These are phyloP conservation scores for Sanderia malayensis DNA, from an alignment of 30 jellyfish, hydroid and myxozoan genomes.

Conservation along the genomic window DNA sequence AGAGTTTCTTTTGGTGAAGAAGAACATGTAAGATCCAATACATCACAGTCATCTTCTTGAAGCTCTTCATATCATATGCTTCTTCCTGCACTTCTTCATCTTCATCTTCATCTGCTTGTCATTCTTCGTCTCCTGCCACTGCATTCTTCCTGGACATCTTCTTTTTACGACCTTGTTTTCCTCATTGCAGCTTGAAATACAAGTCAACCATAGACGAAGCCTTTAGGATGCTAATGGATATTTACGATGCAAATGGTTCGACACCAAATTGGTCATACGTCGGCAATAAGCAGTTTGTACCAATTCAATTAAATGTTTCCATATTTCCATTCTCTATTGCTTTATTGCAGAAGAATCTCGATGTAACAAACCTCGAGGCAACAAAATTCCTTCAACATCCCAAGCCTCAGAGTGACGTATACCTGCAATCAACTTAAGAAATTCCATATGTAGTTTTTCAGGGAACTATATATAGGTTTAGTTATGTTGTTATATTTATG, in stretches of 20 bases:
- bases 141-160: background rate
- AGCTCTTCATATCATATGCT: background rate
- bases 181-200: conserved; percentile 21
- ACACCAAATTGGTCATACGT: conserved; percentile 80
- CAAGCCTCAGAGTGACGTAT: no score
- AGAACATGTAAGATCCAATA: conserved; percentile 39
- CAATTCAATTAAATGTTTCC: background rate
- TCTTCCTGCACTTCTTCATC: background rate
- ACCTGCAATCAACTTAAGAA: no score
- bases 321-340: conserved; percentile 1
- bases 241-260: conserved; percentile 70
- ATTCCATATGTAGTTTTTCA: no score
- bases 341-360: no score
- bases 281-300: conserved; percentile 75
- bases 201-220: conserved; percentile 46
- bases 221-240: conserved; percentile 33
- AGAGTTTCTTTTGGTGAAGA: background rate
- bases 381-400: no score
- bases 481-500: no score
- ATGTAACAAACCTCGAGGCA: no score
- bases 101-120: background rate
- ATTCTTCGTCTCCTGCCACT: background rate
- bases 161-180: background rate
- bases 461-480: no score
- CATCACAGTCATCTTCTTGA: background rate